Conservation (phyloP, 2,113 vertebrate genomes). For the Myotis yumanensis region DNA sequence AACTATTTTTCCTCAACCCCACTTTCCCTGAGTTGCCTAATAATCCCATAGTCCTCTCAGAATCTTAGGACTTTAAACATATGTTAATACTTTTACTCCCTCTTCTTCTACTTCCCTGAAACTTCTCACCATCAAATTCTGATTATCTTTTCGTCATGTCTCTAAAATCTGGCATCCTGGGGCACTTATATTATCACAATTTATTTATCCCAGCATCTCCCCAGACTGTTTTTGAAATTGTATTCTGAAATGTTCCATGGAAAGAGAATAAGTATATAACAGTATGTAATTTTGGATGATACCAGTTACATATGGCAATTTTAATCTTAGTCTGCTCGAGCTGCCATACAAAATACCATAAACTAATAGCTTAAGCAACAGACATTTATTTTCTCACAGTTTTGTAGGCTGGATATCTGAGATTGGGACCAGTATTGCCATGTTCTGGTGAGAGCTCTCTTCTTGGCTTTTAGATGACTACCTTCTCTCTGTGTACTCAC, state of each 20-base stretch:
- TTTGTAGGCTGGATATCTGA: background rate
- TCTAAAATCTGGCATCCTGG: background rate
- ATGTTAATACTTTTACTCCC: background rate
- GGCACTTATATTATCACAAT: background rate
- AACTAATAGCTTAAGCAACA: background rate
- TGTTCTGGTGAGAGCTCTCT: background rate
- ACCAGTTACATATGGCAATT: background rate
- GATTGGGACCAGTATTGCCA: background rate
- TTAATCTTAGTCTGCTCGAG: background rate
- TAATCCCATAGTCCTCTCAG: background rate
- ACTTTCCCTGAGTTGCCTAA: background rate
- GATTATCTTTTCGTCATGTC: background rate
- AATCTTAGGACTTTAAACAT: constrained; percentile 3
- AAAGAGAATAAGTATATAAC: background rate
- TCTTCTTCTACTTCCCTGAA: background rate
- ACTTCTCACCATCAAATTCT: background rate
- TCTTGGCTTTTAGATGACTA: background rate
- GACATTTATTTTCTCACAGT: background rate
- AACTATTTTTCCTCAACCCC: background rate
- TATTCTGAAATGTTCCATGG: background rate
- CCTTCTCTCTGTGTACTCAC: background rate
- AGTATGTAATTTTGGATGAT: background rate
- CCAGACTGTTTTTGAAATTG: background rate
- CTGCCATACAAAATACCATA: background rate
- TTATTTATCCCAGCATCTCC: background rate